Evolutionary conservation across 2,113 vertebrate species (phyloP).

Genomic region (Gambusia holbrooki): DNA sequence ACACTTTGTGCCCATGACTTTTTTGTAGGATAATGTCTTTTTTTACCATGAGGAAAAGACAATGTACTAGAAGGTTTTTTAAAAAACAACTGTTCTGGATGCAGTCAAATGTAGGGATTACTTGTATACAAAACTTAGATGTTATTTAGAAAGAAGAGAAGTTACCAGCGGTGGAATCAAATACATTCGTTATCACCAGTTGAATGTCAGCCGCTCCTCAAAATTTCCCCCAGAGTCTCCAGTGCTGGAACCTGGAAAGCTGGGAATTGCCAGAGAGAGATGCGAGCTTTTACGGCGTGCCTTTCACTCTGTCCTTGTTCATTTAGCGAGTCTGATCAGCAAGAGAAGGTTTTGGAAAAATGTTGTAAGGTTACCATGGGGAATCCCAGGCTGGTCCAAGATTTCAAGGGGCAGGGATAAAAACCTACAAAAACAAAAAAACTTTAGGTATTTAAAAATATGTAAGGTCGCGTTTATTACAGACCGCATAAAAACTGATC

Average conservation of each 20-base stretch:
- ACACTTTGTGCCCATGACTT: not conserved
- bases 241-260: conserved; percentile 53
- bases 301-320: conserved; percentile 49
- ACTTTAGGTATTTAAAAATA: conserved; percentile 11
- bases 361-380: conserved; percentile 64
- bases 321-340: conserved; percentile 40
- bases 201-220: conserved; percentile 30
- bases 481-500: not conserved
- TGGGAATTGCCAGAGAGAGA: conserved; percentile 48
- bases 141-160: conserved; percentile 32
- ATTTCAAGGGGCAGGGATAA: conserved; percentile 45
- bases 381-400: conserved; percentile 54
- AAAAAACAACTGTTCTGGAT: conserved; percentile 14
- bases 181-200: conserved; percentile 5
- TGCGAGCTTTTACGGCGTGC: conserved; percentile 66
- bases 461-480: conserved; percentile 12
- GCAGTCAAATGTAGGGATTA: conserved; percentile 11
- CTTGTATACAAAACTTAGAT: no score
- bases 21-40: conserved; percentile 9
- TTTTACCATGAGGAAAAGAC: conserved; percentile 8
- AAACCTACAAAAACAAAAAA: conserved; percentile 44
- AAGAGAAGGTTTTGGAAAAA: conserved; percentile 72
- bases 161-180: conserved; percentile 20
- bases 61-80: conserved; percentile 3
- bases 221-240: conserved; percentile 52